These are phyloP conservation scores for Alexandromys fortis DNA, from an alignment of 2,113 vertebrate genomes.

Conservation along the genomic window DNA sequence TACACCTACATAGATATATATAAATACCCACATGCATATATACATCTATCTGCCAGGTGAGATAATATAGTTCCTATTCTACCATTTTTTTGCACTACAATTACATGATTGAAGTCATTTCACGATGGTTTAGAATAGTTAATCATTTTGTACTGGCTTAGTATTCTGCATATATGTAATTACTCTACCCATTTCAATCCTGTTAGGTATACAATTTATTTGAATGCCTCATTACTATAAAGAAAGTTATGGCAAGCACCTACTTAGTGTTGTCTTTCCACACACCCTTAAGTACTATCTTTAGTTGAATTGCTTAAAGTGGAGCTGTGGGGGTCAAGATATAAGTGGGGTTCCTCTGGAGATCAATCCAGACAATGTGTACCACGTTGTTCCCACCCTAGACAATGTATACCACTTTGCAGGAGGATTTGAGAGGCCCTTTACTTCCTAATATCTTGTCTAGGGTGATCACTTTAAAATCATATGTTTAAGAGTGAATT, in stretches of 20 bases:
- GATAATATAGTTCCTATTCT: constrained; percentile 6
- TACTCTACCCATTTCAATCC: background rate
- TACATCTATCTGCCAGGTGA: background rate
- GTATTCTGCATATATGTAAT: background rate
- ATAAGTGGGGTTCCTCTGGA: background rate
- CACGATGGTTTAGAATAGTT: background rate
- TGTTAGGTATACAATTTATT: constrained; percentile 20
- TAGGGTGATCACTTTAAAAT: background rate
- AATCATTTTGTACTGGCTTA: background rate
- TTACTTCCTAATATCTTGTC: background rate
- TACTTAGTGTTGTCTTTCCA: background rate
- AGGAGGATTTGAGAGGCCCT: background rate
- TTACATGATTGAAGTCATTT: background rate
- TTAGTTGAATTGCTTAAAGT: background rate
- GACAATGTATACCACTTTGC: background rate
- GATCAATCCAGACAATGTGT: background rate
- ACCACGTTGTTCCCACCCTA: background rate
- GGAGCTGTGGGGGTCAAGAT: background rate
- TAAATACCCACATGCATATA: background rate
- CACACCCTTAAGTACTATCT: background rate
- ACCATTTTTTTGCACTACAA: background rate
- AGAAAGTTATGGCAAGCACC: background rate
- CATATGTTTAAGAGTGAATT: background rate
- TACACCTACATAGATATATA: fast-evolving
- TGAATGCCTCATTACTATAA: background rate